phyloP scores from a whole-genome alignment of 2,888 invertebrate species.

The Meteorus cinctellus region DNA sequence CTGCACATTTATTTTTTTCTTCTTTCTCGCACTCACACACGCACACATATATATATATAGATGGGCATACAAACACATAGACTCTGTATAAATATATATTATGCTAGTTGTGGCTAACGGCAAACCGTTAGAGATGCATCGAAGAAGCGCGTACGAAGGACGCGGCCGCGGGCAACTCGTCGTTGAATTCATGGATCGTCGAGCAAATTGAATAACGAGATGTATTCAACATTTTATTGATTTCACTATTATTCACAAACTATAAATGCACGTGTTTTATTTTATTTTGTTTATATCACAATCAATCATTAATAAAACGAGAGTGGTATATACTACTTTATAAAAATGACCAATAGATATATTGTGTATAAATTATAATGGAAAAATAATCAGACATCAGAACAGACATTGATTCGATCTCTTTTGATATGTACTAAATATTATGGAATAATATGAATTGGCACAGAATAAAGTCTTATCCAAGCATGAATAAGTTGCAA shows the following conservation, averaged over 20 bases:
- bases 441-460: neutral
- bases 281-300: no score
- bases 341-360: neutral
- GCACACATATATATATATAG: constrained; percentile 33
- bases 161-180: constrained; percentile 34
- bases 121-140: constrained; percentile 61
- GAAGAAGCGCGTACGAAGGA: constrained; percentile 40
- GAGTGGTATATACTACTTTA: neutral
- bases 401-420: neutral
- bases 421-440: neutral
- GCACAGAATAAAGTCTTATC: neutral
- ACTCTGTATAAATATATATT: constrained; percentile 30
- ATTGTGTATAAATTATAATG: neutral
- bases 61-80: constrained; percentile 38
- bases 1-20: constrained; percentile 17
- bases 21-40: constrained; percentile 33
- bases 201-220: constrained; percentile 42
- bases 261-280: neutral
- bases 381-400: neutral
- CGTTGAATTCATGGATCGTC: neutral
- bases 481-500: neutral
- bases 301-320: neutral
- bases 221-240: constrained; percentile 34
- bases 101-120: constrained; percentile 61
- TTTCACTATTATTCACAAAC: constrained; percentile 23